Evolutionary conservation across 2,888 invertebrate genomes (phyloP).

Genomic region (Drosophila mercatorum): DNA sequence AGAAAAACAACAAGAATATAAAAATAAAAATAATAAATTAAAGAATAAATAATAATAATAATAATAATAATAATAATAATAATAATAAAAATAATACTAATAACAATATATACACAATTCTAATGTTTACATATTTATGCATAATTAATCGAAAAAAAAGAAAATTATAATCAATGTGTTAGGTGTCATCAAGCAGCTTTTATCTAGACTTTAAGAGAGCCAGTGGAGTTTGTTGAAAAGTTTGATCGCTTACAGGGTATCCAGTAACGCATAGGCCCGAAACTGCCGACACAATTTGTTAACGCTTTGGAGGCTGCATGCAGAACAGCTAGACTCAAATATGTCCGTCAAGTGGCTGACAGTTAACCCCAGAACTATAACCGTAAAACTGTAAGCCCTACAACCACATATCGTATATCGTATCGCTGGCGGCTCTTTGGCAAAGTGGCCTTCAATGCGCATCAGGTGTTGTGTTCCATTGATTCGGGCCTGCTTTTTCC

Average conservation of each 20-base stretch:
- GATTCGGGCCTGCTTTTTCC: slow-evolving; percentile 59
- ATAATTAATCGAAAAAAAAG: slow-evolving; percentile 10
- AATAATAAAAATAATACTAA: too few relatives aligned
- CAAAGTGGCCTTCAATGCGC: slow-evolving; percentile 76
- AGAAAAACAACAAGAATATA: slow-evolving; percentile 5
- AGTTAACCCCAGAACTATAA: slow-evolving; percentile 10
- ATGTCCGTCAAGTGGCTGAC: slow-evolving; percentile 9
- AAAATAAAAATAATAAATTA: not conserved
- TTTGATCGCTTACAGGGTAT: slow-evolving; percentile 10
- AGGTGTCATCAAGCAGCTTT: slow-evolving; percentile 46
- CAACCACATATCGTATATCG: slow-evolving; percentile 14
- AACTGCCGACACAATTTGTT: slow-evolving; percentile 38
- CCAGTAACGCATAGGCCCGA: not conserved
- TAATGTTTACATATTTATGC: slow-evolving; percentile 34
- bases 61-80: slow-evolving; percentile 3
- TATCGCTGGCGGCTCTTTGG: slow-evolving; percentile 46
- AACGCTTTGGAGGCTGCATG: slow-evolving; percentile 75
- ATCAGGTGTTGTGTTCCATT: slow-evolving; percentile 78
- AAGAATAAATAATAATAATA: slow-evolving; percentile 9
- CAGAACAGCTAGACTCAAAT: slow-evolving; percentile 36
- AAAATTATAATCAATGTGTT: slow-evolving; percentile 46
- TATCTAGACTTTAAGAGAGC: slow-evolving; percentile 49
- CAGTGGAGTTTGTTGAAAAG: slow-evolving; percentile 45
- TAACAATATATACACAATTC: slow-evolving; percentile 10
- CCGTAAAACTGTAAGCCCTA: not conserved